Base-by-base conservation (phyloP, 2,797 vertebrate genomes). In the Labroides dimidiatus region DNA sequence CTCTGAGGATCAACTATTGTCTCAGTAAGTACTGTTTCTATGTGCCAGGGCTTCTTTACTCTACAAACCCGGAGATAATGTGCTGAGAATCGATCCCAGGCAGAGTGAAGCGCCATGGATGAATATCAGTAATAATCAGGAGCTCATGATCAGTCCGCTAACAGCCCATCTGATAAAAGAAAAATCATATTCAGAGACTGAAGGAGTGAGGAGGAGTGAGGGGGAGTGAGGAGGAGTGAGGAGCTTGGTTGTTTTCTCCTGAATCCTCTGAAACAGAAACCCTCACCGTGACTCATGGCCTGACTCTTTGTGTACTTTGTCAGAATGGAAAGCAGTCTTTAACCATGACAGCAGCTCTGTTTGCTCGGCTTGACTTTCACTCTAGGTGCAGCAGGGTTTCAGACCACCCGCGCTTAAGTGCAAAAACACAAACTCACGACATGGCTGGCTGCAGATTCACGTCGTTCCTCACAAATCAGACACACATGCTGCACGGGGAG, bases 381-480 rank as follows among this genome's bases (percentile, higher is more conserved):
- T 61, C 47, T 19, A 33, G 47, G 71, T 53, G 17, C 44, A 41
- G 45, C 43, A 15, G 41, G 11, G 48, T 45, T 51, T 19, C 20
- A 49, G 74, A 73, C 83, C 78, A 84, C 78, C 79, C 69, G 30
- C 11, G 53, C 53, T 63, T 62, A 27, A 64, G 58, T 58, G 51
- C 70, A 80, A 24, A 73, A 53, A 36, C 17, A 42, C 51, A 57
- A 53, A 61, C 57, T 60, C 63, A 75, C 16, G n/a, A 47, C 44
- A 16, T 15, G 55, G 52, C 57, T 54, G 6, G 7, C 48, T 56
- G 54, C 72, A 69, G 77, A 79, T 63, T 54, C 69, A 77, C 72
- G 63, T 64, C 79, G 69, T 75, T 73, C 66, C 66, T 64, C 58
- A n/a, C 65, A 72, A 78, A 84, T 70, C 71, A 81, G 71, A 77